A percentile compares a stretch with the other conserved stretches of the same genome.
Conservation (phyloP, 2,113 vertebrate genomes). For the Excalfactoria chinensis region DNA sequence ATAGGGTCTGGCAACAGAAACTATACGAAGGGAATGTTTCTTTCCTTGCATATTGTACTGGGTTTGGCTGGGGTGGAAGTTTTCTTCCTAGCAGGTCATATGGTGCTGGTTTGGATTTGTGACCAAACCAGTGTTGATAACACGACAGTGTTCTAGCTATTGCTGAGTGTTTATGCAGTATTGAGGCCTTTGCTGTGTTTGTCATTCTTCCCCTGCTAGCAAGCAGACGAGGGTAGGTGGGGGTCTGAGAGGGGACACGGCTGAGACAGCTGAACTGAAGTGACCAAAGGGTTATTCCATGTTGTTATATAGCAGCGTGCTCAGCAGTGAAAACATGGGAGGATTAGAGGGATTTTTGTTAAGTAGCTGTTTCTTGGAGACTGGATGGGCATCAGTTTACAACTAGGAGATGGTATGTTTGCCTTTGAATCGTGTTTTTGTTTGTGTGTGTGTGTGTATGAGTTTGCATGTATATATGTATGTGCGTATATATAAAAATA, state of each 20-base stretch:
- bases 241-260: background rate
- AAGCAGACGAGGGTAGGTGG: background rate
- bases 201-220: background rate
- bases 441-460: too few species aligned
- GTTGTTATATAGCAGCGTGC: rapidly evolving
- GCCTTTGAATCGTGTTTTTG: background rate
- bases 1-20: background rate
- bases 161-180: background rate
- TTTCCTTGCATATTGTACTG: background rate
- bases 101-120: background rate
- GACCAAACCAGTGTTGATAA: background rate
- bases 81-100: background rate
- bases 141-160: background rate
- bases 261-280: background rate
- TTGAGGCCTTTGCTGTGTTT: background rate
- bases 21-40: background rate
- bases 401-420: background rate
- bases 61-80: background rate
- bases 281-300: background rate
- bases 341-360: background rate
- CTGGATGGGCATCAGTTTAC: background rate
- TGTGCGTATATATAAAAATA: background rate
- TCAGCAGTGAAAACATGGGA: background rate
- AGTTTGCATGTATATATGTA: too few species aligned
- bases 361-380: background rate